These are phyloP conservation scores for Austrofundulus limnaeus DNA, from an alignment of 2,113 vertebrate genomes.

Conservation along the genomic window DNA sequence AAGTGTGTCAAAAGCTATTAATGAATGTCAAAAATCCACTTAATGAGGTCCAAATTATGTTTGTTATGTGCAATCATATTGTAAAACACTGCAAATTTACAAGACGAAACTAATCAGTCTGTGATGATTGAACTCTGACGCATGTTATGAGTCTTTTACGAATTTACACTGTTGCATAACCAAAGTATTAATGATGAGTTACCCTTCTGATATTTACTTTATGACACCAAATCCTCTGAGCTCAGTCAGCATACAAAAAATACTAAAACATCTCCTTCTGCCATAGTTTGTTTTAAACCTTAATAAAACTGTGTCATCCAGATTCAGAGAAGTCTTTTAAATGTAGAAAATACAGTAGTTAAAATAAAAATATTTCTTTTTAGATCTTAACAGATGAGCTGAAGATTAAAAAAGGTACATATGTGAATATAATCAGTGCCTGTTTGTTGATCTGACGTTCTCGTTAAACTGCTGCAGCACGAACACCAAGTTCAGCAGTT, in stretches of 20 bases:
- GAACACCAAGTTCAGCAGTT: slow-evolving; percentile 1
- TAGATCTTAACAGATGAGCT: not conserved
- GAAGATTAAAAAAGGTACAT: too few species aligned
- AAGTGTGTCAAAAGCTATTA: not conserved
- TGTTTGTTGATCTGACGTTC: not conserved
- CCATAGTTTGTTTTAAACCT: too few species aligned
- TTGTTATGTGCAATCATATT: slow-evolving; percentile 6
- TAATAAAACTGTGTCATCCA: too few species aligned
- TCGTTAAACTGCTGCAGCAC: not conserved
- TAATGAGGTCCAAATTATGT: not conserved
- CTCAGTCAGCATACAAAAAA: not conserved
- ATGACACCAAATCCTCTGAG: slow-evolving; percentile 3
- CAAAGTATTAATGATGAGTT: too few species aligned
- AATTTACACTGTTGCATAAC: too few species aligned
- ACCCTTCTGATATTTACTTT: not conserved
- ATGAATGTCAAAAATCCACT: not conserved
- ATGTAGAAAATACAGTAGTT: too few species aligned
- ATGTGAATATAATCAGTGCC: not conserved
- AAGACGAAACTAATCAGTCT: too few species aligned
- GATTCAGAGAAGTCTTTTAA: too few species aligned
- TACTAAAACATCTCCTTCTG: too few species aligned
- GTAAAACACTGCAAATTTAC: not conserved
- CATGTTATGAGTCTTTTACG: too few species aligned
- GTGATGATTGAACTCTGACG: too few species aligned
- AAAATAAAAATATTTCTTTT: too few species aligned